Conservation (phyloP, 2,113 vertebrate species). For the Sinocyclocheilus grahami region DNA sequence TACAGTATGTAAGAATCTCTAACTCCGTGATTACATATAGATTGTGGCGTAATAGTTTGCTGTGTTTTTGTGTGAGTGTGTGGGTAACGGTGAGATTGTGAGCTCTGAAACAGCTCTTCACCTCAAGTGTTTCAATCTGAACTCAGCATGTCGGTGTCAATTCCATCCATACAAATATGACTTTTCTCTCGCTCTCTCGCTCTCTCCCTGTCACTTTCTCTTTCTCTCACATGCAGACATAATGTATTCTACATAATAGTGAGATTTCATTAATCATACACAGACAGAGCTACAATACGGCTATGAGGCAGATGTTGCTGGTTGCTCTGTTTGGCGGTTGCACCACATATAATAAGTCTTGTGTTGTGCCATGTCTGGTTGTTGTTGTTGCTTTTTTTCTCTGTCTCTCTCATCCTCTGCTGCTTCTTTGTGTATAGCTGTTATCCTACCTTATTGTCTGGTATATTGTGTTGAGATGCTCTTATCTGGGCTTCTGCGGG, state of each 20-base stretch:
- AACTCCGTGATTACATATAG: neutral
- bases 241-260: neutral
- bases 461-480: constrained; percentile 29
- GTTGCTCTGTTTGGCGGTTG: neutral
- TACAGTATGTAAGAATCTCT: neutral
- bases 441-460: constrained; percentile 12
- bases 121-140: constrained; percentile 47
- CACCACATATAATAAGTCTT: neutral
- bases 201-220: constrained; percentile 3
- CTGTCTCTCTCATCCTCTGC: neutral
- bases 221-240: neutral
- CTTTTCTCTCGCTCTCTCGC: constrained; percentile 8
- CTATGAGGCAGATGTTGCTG: constrained; percentile 9
- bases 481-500: constrained; percentile 4
- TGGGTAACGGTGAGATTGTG: constrained; percentile 25
- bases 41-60: neutral
- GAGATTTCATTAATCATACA: neutral
- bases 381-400: neutral
- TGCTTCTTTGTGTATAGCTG: constrained; percentile 5
- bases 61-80: neutral
- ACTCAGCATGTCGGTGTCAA: constrained; percentile 38
- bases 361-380: neutral
- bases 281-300: neutral
- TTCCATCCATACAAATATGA: constrained; percentile 18
- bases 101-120: constrained; percentile 49